A percentile compares a stretch with the other conserved stretches of the same genome.
Conservation (phyloP, 2,888 invertebrate species). For the Morpho deidamia region DNA sequence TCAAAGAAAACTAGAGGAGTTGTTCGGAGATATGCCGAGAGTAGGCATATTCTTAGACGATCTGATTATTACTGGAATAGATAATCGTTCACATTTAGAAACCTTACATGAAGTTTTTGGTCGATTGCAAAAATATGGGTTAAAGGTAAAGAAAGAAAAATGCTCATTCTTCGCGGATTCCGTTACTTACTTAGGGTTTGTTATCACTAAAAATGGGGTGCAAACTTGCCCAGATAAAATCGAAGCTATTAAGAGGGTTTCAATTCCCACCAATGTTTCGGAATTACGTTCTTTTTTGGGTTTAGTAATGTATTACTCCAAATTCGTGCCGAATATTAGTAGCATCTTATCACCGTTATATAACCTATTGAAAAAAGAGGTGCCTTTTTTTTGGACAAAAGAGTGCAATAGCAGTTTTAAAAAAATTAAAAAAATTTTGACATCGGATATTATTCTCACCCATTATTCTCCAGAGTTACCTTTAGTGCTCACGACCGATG, state of each 20-base stretch:
- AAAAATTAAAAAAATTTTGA: not conserved
- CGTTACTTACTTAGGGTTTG: conserved; percentile 25
- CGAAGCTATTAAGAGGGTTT: conserved; percentile 16
- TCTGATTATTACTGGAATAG: conserved; percentile 16
- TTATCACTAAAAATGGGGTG: conserved; percentile 20
- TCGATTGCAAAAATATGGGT: conserved; percentile 15
- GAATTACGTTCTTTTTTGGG: conserved; percentile 13
- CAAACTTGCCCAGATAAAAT: conserved; percentile 15
- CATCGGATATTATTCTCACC: not conserved
- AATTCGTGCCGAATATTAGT: conserved; percentile 1
- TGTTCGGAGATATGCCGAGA: conserved; percentile 10
- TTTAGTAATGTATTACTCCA: conserved; percentile 5
- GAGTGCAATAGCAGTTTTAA: not conserved
- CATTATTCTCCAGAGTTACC: conserved; percentile 7
- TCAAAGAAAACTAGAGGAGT: conserved; percentile 20
- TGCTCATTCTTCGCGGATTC: conserved; percentile 26
- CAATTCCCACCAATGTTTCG: conserved; percentile 17
- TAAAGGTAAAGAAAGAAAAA: conserved; percentile 22
- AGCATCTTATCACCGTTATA: not conserved
- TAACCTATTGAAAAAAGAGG: not conserved
- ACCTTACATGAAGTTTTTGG: conserved; percentile 19
- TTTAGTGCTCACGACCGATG: conserved; percentile 15
- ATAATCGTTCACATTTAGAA: not conserved
- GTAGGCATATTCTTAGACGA: conserved; percentile 21
- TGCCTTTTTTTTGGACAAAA: not conserved